These are phyloP conservation scores for Seladonia tumulorum DNA, from an alignment of 2,888 invertebrate genomes.

Conservation along the genomic window DNA sequence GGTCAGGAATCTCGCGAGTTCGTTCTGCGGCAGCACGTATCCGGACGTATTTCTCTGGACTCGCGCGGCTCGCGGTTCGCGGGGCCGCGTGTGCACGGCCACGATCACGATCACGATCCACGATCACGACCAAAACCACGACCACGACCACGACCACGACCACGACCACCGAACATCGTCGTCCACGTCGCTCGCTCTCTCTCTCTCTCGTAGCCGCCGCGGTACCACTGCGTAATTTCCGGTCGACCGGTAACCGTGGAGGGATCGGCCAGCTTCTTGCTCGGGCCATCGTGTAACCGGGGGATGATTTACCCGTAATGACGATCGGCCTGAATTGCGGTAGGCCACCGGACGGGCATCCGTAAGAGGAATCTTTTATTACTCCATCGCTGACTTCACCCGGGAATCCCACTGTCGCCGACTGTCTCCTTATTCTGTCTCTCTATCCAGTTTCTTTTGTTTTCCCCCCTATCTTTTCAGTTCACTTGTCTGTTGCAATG, in stretches of 20 bases:
- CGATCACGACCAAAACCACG: slow-evolving; percentile 39
- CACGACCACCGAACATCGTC: slow-evolving; percentile 21
- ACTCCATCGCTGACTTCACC: background rate
- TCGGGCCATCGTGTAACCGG: slow-evolving; percentile 44
- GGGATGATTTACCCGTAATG: slow-evolving; percentile 72
- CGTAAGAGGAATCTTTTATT: slow-evolving; percentile 57
- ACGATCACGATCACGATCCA: slow-evolving; percentile 33
- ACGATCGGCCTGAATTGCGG: slow-evolving; percentile 70
- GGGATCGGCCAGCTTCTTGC: slow-evolving; percentile 61
- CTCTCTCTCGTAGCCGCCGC: slow-evolving; percentile 45
- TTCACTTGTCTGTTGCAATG: background rate
- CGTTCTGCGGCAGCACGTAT: slow-evolving; percentile 72
- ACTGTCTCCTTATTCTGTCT: background rate
- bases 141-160: slow-evolving; percentile 36
- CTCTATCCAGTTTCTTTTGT: background rate
- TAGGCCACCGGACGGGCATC: slow-evolving; percentile 68
- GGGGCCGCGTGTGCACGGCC: slow-evolving; percentile 35
- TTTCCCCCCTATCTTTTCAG: background rate
- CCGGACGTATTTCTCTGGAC: slow-evolving; percentile 65
- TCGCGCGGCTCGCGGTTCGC: slow-evolving; percentile 52
- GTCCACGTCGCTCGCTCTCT: slow-evolving; percentile 23
- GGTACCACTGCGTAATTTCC: slow-evolving; percentile 59
- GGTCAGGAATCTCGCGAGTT: slow-evolving; percentile 75
- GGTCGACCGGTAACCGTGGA: slow-evolving; percentile 66
- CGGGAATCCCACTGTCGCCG: background rate